These are phyloP conservation scores for Umimayanthus kanabou DNA, from an alignment of 92 coral and sea anemone species.

Conservation along the genomic window DNA sequence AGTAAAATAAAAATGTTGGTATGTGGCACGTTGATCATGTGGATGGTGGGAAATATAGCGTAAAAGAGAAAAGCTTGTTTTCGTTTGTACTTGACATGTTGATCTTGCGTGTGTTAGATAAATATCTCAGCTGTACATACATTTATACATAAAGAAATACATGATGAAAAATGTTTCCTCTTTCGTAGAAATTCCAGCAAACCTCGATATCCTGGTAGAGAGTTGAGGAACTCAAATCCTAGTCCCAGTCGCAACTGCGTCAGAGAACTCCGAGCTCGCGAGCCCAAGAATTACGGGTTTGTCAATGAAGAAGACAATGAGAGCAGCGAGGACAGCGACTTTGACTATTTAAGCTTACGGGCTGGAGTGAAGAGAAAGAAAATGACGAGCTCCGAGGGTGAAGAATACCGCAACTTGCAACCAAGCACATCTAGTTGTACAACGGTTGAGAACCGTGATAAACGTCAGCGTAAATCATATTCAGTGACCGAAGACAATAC, in stretches of 20 bases:
- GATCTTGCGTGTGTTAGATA: too few species aligned
- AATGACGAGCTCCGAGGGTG: neutral
- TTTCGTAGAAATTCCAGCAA: slow-evolving; percentile 13
- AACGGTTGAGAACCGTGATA: neutral
- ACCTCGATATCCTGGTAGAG: neutral
- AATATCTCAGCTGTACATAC: too few species aligned
- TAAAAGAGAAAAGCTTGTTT: too few species aligned
- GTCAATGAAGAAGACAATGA: neutral
- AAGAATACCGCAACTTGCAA: neutral
- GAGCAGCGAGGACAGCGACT: slow-evolving; percentile 16
- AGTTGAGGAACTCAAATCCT: neutral
- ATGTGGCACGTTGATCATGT: too few species aligned
- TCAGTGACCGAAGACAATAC: neutral
- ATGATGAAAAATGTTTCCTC: neutral
- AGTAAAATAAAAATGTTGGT: too few species aligned
- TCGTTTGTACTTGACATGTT: too few species aligned
- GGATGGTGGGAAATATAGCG: too few species aligned
- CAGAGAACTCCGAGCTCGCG: neutral
- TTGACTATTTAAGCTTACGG: slow-evolving; percentile 11
- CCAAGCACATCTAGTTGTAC: neutral
- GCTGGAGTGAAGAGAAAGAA: slow-evolving; percentile 35
- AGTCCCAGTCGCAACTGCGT: neutral
- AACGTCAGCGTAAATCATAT: neutral
- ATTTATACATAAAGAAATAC: too few species aligned
- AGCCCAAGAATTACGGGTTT: neutral